Base-by-base conservation (phyloP, 2,888 invertebrate genomes). In the Hedychridium roseum region DNA sequence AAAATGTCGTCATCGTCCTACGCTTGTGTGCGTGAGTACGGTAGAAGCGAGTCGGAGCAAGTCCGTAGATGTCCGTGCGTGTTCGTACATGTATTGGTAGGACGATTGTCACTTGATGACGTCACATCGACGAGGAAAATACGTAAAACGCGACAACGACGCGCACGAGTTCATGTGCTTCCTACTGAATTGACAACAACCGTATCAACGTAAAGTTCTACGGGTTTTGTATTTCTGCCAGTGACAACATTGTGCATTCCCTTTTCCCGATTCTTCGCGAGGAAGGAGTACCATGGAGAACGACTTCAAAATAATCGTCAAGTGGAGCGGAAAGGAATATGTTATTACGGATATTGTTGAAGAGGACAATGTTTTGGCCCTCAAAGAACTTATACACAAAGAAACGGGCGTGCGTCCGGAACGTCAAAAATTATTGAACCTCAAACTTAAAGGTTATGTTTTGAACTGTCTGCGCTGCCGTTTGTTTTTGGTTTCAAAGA, bases 241-340 rank as follows among this genome's bases (percentile, higher is more conserved):
- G 23, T 23, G 9, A 23, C 23, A 9, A 23, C 5, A 23, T 23
- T 9, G 23, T 23, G 23, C 23, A 23, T 23, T 5, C 9, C 5
- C 9, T 23, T 9, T 23, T 23, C 5, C 9, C 9, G 23, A 23
- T 23, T n/a, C n/a, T 23, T 23, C 18, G n/a, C 23, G 11, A 15
- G 14, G 27, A 28, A 20, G 38, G 18, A 16, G 15, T 16, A 54
- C 30, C 18, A 72, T 73, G 75, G 72, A 70, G 37, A 57, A 66
- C 51, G 70, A 68, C 51, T 46, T 82, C 23, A 83, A 82, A 65
- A 80, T 95, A 54, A 85, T 88, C 64, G 88, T 97, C 4, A 96
- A 96, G 84, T 97, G 96, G 95, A 91, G 90, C 79, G 94, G 94
- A 39, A 91, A 93, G 71, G 96, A 97, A 78, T 94, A 86, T 75